These are phyloP conservation scores for Penaeus vannamei DNA, from an alignment of 1,140 invertebrate species.

Conservation along the genomic window DNA sequence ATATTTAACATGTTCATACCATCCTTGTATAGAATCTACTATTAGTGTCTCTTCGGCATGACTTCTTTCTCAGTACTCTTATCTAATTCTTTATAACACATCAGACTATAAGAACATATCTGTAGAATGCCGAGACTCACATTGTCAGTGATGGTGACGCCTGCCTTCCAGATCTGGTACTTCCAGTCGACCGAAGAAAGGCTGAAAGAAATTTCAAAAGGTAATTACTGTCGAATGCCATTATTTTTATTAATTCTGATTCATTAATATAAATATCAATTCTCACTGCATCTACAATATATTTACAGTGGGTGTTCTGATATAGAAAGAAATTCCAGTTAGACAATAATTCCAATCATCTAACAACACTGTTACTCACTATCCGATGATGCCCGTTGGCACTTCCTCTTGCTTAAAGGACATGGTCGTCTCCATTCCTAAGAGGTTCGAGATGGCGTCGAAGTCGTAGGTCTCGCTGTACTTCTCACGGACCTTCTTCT, in stretches of 20 bases:
- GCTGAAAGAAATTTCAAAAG: conserved; percentile 74
- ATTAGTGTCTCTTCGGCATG: too few relatives aligned
- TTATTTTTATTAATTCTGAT: not conserved
- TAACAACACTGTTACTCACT: conserved; percentile 50
- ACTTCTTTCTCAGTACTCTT: too few relatives aligned
- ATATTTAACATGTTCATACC: too few relatives aligned
- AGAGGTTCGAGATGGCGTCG: conserved; percentile 93
- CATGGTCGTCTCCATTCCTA: conserved; percentile 95
- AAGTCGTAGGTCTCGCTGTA: conserved; percentile 98
- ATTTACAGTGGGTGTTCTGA: too few relatives aligned
- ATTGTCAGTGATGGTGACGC: conserved; percentile 97
- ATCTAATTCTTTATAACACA: too few relatives aligned
- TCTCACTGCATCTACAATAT: too few relatives aligned
- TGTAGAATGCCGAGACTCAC: conserved; percentile 73
- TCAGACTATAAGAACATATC: too few relatives aligned
- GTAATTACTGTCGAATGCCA: not conserved
- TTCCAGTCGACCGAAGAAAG: conserved; percentile 95
- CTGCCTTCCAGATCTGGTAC: conserved; percentile 98
- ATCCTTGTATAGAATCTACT: too few relatives aligned
- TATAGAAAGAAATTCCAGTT: too few relatives aligned
- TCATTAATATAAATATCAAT: too few relatives aligned
- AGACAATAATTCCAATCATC: too few relatives aligned
- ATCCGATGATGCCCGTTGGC: conserved; percentile 64
- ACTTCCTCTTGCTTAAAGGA: conserved; percentile 83
- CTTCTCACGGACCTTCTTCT: conserved; percentile 98